Evolutionary conservation across 2,888 invertebrate genomes (phyloP).

Genomic region (Nephrocerus scutellatus): DNA sequence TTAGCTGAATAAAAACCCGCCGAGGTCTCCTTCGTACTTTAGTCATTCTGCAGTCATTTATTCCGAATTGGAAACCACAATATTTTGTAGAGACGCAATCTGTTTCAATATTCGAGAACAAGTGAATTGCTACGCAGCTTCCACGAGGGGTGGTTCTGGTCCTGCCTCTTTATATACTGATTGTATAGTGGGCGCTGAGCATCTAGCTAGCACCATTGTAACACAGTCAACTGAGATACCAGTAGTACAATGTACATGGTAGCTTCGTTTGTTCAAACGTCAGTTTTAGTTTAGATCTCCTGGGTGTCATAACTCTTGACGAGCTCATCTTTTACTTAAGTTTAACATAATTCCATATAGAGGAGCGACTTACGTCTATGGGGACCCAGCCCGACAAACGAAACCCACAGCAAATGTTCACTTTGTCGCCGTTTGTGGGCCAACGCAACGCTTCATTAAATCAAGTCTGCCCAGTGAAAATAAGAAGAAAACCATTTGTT

Average conservation of each 20-base stretch:
- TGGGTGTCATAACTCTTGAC: conserved; percentile 48
- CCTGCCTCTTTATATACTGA: conserved; percentile 1
- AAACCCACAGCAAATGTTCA: not conserved
- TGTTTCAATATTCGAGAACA: conserved; percentile 45
- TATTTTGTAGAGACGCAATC: conserved; percentile 42
- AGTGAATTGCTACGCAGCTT: conserved; percentile 26
- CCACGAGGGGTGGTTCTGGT: conserved; percentile 9
- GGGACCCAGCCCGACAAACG: not conserved
- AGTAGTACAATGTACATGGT: too few species aligned
- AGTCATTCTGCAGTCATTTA: conserved; percentile 39
- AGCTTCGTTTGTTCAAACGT: too few species aligned
- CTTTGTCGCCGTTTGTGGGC: too few species aligned
- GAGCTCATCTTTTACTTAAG: conserved; percentile 49
- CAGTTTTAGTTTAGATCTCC: conserved; percentile 36
- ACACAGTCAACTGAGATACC: too few species aligned
- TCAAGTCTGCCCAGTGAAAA: too few species aligned
- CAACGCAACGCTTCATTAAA: too few species aligned
- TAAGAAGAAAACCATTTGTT: too few species aligned
- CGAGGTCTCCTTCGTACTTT: too few species aligned
- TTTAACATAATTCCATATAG: conserved; percentile 47
- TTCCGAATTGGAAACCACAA: conserved; percentile 42
- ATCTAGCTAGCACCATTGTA: too few species aligned
- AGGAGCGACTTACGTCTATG: too few species aligned
- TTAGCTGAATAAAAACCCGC: conserved; percentile 1
- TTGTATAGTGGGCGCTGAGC: too few species aligned